Base-by-base conservation (phyloP, 2,797 vertebrate genomes). In the Eupleurogrammus muticus region DNA sequence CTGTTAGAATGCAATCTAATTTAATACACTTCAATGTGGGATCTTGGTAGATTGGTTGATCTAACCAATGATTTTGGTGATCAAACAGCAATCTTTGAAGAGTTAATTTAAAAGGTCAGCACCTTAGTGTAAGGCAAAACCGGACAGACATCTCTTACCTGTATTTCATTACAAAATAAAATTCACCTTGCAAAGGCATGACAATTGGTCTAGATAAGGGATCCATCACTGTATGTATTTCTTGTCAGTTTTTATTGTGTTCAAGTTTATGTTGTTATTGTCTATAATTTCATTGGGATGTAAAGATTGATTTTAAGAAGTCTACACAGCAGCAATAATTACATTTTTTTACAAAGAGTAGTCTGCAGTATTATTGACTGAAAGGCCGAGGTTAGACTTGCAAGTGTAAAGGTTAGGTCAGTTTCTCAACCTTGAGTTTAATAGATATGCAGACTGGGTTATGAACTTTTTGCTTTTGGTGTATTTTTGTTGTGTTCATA, bases 61-160 rank as follows among this genome's bases (percentile, higher is more conserved):
- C 4, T 14, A 16, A 14, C 5, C 13, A 13, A 20, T 42, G 48
- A 10, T 35, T 63, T 12, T 32, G 17, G 52, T 24, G 48, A 62
- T 44, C 62, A 58, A 46, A 58, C 66, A 47, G 60, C 60, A 50
- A 40, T 69, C 38, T 5, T 42, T 42, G 38, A 38, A 38, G 36
- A 42, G 38, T 42, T 75, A 66, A 58, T 73, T 72, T 60, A 32
- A 56, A n/a, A n/a, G 55, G 63, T 59, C 63, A 74, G 19, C 56
- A 69, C 60, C 70, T 75, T 44, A 50, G 48, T 65, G 68, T 67
- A 56, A 75, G 63, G 66, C 19, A 23, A 46, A n/a, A 69, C 23
- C 49, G 73, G 66, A 14, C 62, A 70, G 61, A 40, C 49, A 77
- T 71, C 77, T 62, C 62, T 71, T 70, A 64, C 49, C 63, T 70